Base-by-base conservation (phyloP, 2,888 invertebrate species). In the Fabriciana adippe region DNA sequence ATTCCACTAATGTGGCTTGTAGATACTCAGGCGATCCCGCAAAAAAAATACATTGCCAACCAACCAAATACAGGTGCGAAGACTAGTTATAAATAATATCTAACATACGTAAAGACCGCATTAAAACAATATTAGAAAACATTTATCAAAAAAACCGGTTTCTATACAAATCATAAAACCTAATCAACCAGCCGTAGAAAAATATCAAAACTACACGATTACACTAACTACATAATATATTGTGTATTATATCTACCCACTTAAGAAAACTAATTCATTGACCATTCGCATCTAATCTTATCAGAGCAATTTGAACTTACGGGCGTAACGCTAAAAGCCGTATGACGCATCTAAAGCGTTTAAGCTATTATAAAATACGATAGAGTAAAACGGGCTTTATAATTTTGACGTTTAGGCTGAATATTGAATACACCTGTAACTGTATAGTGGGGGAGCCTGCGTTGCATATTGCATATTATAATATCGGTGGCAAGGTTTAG, bases 251-350 rank as follows among this genome's bases (percentile, higher is more conserved):
- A 41, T 55, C 16, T 55, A 59, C 16, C 48, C 16, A 48, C 26
- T 18, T 41, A 15, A 47, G 48, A 64, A 57, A 68, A 54, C 62
- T 48, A 71, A 70, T 71, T 73, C 73, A 73, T 72, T 70, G 73
- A 73, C 68, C 72, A 69, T 65, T 55, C 64, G 16, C 51, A 55
- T 59, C 47, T 45, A 68, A 72, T 67, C 64, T 56, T 65, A 71
- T 71, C 66, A 65, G 47, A 67, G 54, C 60, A 73, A 69, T 67
- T 70, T 72, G 67, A 70, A 70, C 72, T 72, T 64, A 59, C 59
- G 48, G 51, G 31, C 53, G 66, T 63, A 67, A 61, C 57, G 63
- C 67, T 67, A 62, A 69, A 68, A 64, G 68, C 68, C 67, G 66
- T 60, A 16, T 61, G 60, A 61, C 60, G 60, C 60, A 51, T 61